Evolutionary conservation across 2,797 vertebrate genomes (phyloP).

Genomic region (Falco peregrinus): DNA sequence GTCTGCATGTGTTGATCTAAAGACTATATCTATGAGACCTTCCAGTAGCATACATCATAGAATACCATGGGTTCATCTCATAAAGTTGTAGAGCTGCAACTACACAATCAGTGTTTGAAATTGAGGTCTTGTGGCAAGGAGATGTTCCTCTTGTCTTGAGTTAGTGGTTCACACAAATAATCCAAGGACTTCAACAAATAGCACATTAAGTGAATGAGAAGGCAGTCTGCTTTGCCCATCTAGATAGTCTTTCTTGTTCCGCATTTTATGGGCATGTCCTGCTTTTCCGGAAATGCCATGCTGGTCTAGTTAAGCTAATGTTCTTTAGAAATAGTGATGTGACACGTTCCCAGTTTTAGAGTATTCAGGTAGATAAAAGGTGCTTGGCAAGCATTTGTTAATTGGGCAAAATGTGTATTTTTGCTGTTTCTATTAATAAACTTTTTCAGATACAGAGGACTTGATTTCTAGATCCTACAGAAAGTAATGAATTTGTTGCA

Average conservation of each 20-base stretch:
- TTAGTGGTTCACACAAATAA: not conserved
- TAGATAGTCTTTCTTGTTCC: not conserved
- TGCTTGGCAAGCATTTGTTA: conserved; percentile 27
- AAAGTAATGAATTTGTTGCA: conserved; percentile 36
- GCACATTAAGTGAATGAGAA: not conserved
- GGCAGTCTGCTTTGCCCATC: not conserved
- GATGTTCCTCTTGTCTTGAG: not conserved
- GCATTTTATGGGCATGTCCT: not conserved
- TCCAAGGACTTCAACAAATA: not conserved
- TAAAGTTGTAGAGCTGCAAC: not conserved
- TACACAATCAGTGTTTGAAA: not conserved
- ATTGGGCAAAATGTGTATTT: conserved; percentile 34
- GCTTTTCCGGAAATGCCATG: not conserved
- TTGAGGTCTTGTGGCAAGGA: not conserved
- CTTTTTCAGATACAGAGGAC: not conserved
- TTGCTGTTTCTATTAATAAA: not conserved
- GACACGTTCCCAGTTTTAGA: not conserved
- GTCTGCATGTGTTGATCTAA: not conserved
- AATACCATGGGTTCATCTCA: not conserved
- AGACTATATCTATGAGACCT: not conserved
- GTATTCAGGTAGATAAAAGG: not conserved
- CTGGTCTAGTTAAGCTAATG: not conserved
- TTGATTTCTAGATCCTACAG: not conserved
- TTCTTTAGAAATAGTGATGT: not conserved
- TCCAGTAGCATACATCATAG: not conserved